Evolutionary conservation across 2,888 invertebrate genomes (phyloP), one percentile per base, ranked within the genome.

Genomic region (Rhopalosiphum nymphaeae): DNA sequence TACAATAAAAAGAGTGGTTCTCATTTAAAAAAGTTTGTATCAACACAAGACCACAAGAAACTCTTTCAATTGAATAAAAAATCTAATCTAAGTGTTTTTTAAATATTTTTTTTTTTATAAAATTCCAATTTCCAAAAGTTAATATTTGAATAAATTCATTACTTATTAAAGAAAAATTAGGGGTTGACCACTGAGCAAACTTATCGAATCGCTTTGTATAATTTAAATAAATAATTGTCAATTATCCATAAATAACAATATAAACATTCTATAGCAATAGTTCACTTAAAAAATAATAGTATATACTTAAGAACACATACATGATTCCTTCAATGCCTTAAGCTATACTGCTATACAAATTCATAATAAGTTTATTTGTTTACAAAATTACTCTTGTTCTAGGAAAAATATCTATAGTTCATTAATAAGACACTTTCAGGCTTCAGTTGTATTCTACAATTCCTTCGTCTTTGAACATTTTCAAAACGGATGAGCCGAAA

Each of bases 391-490:
- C 5, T 86, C 29, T 86, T 86, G 44, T 86, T 86, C 29, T 10
- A 85, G 11, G 26, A 4, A 86, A 86, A 86, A 86, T 86, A 86
- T 46, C 26, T 46, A 53, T 53, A 44, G 44, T 67, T 49, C 9
- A 26, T 89, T 25, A 67, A 9, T 67, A 67, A n/a, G 67, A 67
- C 21, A 16, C n/a, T 7, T 67, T 36, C 36, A n/a, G 67, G n/a
- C n/a, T 67, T 67, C 67, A 67, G 67, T 86, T 87, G 53, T 94
- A 94, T 42, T 94, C 94, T 13, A 94, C 86, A 7, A 94, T 86
- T n/a, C 94, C 94, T 94, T 94, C 90, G 25, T 91, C 94, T 86
- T 29, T 94, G 11, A 94, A 91, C 57, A 94, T 2, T 90, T 61
- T 94, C 10, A 49, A 53, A 86, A 94, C 29, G 26, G 61, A 46